Evolutionary conservation across 2,113 vertebrate genomes (phyloP), one percentile per base, ranked within the genome.

Genomic region (Panthera tigris): DNA sequence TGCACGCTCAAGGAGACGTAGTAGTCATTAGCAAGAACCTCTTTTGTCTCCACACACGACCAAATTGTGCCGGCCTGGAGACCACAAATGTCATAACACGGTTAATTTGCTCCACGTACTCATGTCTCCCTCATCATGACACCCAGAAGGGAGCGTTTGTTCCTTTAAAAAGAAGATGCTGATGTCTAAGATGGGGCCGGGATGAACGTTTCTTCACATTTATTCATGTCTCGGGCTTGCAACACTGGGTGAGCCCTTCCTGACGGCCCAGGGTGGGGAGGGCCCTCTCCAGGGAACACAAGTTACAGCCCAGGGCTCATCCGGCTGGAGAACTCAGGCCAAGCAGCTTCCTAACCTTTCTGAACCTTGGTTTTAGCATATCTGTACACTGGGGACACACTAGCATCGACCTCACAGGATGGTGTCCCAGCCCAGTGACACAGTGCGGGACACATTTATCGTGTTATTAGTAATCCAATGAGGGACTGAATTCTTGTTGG

Each of bases 11-110:
- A 69, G 95, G 50, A 89, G 80, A 97, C 55, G 21, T 29, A 95
- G 71, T 45, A 96, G 95, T 87, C 98, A 97, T 95, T 88, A 84
- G 36, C 96, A 92, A 39, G 85, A 97, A 76, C 9, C 87, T 63
- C 19, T 91, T 95, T 95, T 57, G 87, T 90, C 79, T 96, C 88
- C 69, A 80, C 93, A 45, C 61, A 85, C 87, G 85, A 65, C 92
- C 33, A 41, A n/a, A 76, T 31, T 52, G 19, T 31, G 57, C 89
- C 88, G 31, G 66, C 52, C 55, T 7, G 76, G 69, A 95, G 86
- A 87, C 85, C 78, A 74, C 29, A 97, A 73, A 92, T 81, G 91
- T 1, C 1, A 0, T n/a, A 39, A 92, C 23, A 36, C 3, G 48
- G 93, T 25, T 83, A 50, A 39, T 79, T 87, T 94, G 33, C 92